A percentile compares a stretch with the other conserved stretches of the same genome.
Conservation (phyloP, 2,113 vertebrate genomes). For the Entosphenus tridentatus region DNA sequence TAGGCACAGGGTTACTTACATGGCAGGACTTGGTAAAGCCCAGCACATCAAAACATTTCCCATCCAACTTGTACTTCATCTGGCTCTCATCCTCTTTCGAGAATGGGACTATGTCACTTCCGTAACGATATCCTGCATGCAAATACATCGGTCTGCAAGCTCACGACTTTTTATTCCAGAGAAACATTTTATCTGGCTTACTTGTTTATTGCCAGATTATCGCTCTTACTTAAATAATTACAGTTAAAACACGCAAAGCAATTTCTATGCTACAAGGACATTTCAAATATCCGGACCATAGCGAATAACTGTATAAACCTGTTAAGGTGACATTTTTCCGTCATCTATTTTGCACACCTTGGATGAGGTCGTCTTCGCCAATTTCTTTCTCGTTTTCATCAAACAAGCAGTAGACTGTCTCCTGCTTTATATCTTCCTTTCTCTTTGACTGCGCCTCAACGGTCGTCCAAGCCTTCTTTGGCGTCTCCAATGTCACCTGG, state of each 20-base stretch:
- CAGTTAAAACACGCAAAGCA: too few species aligned
- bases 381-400: slow-evolving; percentile 87
- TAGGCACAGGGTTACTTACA: slow-evolving; percentile 20
- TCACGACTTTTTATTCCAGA: too few species aligned
- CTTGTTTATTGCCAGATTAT: too few species aligned
- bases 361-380: slow-evolving; percentile 51
- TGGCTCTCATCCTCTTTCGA: slow-evolving; percentile 87
- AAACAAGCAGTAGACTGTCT: slow-evolving; percentile 65
- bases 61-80: slow-evolving; percentile 80
- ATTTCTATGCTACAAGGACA: too few species aligned
- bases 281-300: too few species aligned
- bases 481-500: slow-evolving; percentile 47
- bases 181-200: too few species aligned
- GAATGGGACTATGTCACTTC: slow-evolving; percentile 85
- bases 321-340: too few species aligned
- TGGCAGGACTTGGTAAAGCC: slow-evolving; percentile 50
- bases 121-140: slow-evolving; percentile 59
- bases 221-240: too few species aligned
- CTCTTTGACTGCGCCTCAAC: slow-evolving; percentile 49
- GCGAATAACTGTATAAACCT: too few species aligned
- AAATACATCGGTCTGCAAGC: background rate
- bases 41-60: slow-evolving; percentile 65
- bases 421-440: slow-evolving; percentile 47
- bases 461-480: slow-evolving; percentile 46
- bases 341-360: slow-evolving; percentile 27